A percentile compares a stretch with the other conserved stretches of the same genome.
Evolutionary conservation across 1,140 invertebrate species (phyloP).

Genomic region (Scylla paramamosain): DNA sequence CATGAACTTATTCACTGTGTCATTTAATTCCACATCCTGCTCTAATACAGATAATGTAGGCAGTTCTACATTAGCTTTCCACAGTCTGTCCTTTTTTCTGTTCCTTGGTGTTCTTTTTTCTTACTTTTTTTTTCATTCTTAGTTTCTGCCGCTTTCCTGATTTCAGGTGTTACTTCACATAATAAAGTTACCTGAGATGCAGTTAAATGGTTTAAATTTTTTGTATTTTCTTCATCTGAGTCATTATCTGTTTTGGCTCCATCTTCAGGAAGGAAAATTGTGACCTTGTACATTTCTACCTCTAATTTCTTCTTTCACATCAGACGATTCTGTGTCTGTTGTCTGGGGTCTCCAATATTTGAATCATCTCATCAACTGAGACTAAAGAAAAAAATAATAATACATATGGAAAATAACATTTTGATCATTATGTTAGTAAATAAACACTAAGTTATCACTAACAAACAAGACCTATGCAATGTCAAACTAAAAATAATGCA

Average conservation of each 20-base stretch:
- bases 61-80: constrained; percentile 37
- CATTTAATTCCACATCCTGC: constrained; percentile 43
- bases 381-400: constrained; percentile 6
- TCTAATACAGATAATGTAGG: too few relatives aligned
- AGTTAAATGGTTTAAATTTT: too few relatives aligned
- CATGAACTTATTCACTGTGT: constrained; percentile 44
- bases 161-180: constrained; percentile 29
- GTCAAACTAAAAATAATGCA: constrained; percentile 1
- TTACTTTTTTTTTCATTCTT: neutral
- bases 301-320: constrained; percentile 2
- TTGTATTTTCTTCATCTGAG: too few relatives aligned
- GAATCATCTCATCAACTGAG: constrained; percentile 26
- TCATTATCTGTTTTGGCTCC: neutral
- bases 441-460: too few relatives aligned
- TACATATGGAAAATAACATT: neutral
- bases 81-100: neutral
- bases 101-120: constrained; percentile 14
- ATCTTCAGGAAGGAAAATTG: constrained; percentile 36
- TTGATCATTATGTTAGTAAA: neutral
- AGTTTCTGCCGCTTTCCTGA: neutral
- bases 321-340: neutral
- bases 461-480: neutral
- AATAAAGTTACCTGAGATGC: neutral
- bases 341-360: constrained; percentile 35
- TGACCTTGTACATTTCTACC: neutral